phyloP scores from a whole-genome alignment of 2,888 invertebrate genomes.

The Ormyrus thymus region DNA sequence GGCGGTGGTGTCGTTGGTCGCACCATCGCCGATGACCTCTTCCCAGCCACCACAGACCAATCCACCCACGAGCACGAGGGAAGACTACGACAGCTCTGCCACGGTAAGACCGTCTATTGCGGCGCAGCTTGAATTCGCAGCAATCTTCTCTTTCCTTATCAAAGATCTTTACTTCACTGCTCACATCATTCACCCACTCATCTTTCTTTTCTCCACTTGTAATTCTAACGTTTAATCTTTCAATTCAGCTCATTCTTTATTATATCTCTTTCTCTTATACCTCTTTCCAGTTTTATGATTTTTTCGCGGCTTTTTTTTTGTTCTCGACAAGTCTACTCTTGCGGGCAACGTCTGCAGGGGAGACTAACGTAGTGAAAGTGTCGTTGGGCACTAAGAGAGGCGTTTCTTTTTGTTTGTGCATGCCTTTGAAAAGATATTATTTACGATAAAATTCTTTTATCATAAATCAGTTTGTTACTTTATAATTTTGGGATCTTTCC shows the following conservation, averaged over 20 bases:
- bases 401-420: too few relatives aligned
- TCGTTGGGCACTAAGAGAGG: too few relatives aligned
- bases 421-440: too few relatives aligned
- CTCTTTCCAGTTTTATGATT: not conserved
- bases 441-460: too few relatives aligned
- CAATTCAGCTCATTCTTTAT: too few relatives aligned
- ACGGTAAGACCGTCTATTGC: conserved; percentile 73
- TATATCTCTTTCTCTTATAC: too few relatives aligned
- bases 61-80: conserved; percentile 67
- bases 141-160: conserved; percentile 1
- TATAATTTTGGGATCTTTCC: too few relatives aligned
- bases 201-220: not conserved
- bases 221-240: too few relatives aligned
- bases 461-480: too few relatives aligned
- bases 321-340: conserved; percentile 3
- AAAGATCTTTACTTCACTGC: too few relatives aligned
- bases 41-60: conserved; percentile 66
- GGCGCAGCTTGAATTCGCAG: conserved; percentile 25
- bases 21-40: conserved; percentile 65
- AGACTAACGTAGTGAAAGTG: too few relatives aligned
- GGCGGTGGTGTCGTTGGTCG: conserved; percentile 66
- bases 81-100: conserved; percentile 78
- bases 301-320: not conserved
- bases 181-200: not conserved
- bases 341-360: not conserved